phyloP scores from a whole-genome alignment of 1,140 invertebrate genomes.

The Rhagoletis zephyria region DNA sequence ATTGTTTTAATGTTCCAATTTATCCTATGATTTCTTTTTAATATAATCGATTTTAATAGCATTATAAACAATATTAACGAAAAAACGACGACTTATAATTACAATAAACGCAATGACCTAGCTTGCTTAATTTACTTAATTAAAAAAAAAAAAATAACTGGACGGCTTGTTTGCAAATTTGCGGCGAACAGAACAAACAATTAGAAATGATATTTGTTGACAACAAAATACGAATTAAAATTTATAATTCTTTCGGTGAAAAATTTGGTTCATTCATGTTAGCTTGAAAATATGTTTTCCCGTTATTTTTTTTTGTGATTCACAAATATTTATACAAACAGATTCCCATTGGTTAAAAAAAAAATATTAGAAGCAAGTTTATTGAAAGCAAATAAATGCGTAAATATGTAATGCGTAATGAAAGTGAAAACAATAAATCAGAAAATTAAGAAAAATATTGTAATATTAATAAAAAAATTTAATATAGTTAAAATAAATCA shows the following conservation, averaged over 20 bases:
- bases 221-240: not conserved
- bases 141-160: too few relatives aligned
- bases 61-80: too few relatives aligned
- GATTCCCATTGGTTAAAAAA: not conserved
- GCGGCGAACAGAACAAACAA: too few relatives aligned
- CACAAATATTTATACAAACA: not conserved
- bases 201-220: not conserved
- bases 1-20: too few relatives aligned
- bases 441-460: conserved; percentile 41
- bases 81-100: too few relatives aligned
- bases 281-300: not conserved
- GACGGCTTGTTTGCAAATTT: too few relatives aligned
- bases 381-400: conserved; percentile 14
- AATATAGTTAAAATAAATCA: conserved; percentile 33
- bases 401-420: conserved; percentile 25
- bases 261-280: not conserved
- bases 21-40: too few relatives aligned
- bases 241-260: too few relatives aligned
- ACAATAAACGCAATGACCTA: too few relatives aligned
- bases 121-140: too few relatives aligned
- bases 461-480: conserved; percentile 31
- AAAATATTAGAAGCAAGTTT: not conserved
- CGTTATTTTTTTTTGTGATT: not conserved
- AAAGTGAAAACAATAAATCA: not conserved
- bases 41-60: too few relatives aligned